Base-by-base conservation (phyloP, 2,113 vertebrate species). In the Dipodomys ordii region DNA sequence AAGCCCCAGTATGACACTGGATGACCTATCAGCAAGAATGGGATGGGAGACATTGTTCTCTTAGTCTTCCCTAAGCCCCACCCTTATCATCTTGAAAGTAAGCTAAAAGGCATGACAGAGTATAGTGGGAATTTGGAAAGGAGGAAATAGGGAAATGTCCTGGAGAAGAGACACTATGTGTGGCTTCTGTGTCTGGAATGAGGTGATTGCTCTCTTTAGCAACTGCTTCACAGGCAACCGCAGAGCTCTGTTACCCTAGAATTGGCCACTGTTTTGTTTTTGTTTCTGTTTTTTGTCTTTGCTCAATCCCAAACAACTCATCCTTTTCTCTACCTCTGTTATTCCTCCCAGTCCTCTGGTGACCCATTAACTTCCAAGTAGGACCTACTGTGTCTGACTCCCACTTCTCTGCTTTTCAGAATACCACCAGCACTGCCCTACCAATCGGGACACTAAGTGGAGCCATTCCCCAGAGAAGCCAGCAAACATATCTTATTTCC, bases 401-500 rank as follows among this genome's bases (percentile, higher is more conserved):
- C 18, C 68, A n/a, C 13, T 77, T 81, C n/a, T 77, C 49, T 82
- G 39, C 12, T 88, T 81, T 87, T 39, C 44, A 88, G 87, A 86
- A 53, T 65, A 67, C 60, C 71, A 72, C 28, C 23, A 22, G 18
- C 57, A 60, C 57, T 15, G 57, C 18, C 60, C 16, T 16, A 16
- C 20, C 60, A 62, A 60, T 18, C 10, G 7, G 6, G 46, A n/a
- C 16, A 35, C 1, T 8, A 35, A 57, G 39, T 22, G 5, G 8
- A 22, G 22, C 23, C n/a, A 7, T 6, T 9, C 25, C 32, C 35
- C 39, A 27, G 12, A 0, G 25, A 8, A 87, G 67, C 2, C 65
- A 76, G 0, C 3, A 2, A 69, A 7, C 0, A 46, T 13, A n/a
- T n/a, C n/a, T n/a, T n/a, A n/a, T n/a, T n/a, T 15, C 8, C 44